Evolutionary conservation across 2,888 invertebrate genomes (phyloP).

Genomic region (Leptopilina syphax): DNA sequence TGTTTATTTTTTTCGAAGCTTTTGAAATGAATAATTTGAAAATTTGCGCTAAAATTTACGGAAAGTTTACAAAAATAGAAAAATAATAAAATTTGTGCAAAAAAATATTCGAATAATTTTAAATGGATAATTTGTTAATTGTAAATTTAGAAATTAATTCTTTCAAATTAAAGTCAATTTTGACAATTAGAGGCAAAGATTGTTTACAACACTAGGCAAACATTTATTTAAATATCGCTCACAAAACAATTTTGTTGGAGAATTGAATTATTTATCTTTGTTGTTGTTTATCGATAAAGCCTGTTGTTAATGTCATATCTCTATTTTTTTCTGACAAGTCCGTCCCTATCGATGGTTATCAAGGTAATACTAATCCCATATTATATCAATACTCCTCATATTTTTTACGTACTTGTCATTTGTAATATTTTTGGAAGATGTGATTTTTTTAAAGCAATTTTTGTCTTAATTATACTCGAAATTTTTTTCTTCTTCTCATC

Average conservation of each 20-base stretch:
- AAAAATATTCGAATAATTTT: no score
- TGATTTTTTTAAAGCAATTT: conserved; percentile 47
- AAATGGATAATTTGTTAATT: no score
- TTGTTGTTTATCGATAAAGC: conserved; percentile 74
- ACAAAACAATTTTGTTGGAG: conserved; percentile 52
- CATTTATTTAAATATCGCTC: conserved; percentile 60
- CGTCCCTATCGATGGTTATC: conserved; percentile 78
- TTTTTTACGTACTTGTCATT: conserved; percentile 68
- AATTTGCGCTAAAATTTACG: no score
- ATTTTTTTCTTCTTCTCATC: conserved; percentile 42
- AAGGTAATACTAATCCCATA: conserved; percentile 78
- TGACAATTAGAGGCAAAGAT: no score
- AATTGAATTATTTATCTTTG: conserved; percentile 72
- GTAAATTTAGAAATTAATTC: no score
- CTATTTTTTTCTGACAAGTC: conserved; percentile 78
- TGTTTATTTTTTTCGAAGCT: no score
- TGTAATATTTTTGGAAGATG: conserved; percentile 68
- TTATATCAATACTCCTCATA: conserved; percentile 77
- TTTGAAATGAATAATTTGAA: no score
- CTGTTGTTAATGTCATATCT: conserved; percentile 77
- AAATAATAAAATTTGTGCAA: no score
- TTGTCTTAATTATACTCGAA: no score
- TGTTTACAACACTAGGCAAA: conserved; percentile 57
- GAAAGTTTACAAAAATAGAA: no score
- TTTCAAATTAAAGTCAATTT: no score